Evolutionary conservation across 2,888 invertebrate species (phyloP).

Genomic region (Scotopteryx bipunctaria): DNA sequence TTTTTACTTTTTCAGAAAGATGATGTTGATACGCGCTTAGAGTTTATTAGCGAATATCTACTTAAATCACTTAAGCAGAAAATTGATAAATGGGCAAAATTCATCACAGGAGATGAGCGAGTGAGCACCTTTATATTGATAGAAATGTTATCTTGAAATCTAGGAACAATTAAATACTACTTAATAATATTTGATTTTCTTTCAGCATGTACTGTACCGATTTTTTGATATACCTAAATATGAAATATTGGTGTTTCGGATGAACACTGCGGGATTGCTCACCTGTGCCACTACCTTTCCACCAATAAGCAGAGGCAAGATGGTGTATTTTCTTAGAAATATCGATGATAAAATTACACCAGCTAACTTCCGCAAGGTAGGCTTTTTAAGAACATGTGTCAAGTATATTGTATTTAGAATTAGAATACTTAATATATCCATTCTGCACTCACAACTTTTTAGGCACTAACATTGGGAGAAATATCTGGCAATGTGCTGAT

Average conservation of each 20-base stretch:
- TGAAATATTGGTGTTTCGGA: constrained; percentile 83
- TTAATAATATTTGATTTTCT: constrained; percentile 22
- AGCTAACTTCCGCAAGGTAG: constrained; percentile 77
- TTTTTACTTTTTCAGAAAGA: constrained; percentile 53
- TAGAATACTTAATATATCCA: too few relatives aligned
- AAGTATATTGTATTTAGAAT: too few relatives aligned
- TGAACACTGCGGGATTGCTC: constrained; percentile 85
- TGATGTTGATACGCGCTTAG: constrained; percentile 87
- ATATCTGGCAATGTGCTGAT: constrained; percentile 87
- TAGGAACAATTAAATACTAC: not conserved
- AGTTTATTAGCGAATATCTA: constrained; percentile 90
- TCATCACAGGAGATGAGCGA: constrained; percentile 89
- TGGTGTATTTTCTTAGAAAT: constrained; percentile 90
- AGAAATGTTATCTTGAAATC: not conserved
- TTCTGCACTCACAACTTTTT: too few relatives aligned
- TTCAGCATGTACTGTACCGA: constrained; percentile 67
- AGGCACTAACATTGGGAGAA: constrained; percentile 87
- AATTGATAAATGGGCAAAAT: constrained; percentile 93
- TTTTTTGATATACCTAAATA: constrained; percentile 66
- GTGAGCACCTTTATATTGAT: constrained; percentile 60
- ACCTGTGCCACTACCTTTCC: constrained; percentile 86
- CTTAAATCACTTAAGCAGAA: constrained; percentile 90
- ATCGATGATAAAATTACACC: constrained; percentile 84
- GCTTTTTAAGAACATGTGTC: too few relatives aligned
- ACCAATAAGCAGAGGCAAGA: constrained; percentile 84